Conservation (phyloP, 2,888 invertebrate genomes). For the Polymixis lichenea region DNA sequence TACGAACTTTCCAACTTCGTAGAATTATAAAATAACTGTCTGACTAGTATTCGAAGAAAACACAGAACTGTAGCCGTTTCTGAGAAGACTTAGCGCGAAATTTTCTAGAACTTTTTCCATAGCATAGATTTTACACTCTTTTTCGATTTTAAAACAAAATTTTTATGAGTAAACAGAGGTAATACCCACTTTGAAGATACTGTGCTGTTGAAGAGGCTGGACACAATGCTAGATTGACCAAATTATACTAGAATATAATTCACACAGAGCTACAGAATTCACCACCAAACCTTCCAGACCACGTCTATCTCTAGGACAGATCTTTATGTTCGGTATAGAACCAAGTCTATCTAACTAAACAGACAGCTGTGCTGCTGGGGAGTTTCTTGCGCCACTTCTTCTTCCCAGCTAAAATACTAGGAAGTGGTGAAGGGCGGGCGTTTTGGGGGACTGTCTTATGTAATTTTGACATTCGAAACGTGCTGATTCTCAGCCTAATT, state of each 20-base stretch:
- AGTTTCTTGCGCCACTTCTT: too few species aligned
- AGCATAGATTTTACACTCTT: neutral
- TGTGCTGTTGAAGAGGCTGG: neutral
- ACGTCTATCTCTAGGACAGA: neutral
- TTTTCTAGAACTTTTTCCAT: constrained; percentile 7
- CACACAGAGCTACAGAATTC: neutral
- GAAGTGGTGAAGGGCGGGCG: too few species aligned
- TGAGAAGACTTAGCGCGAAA: neutral
- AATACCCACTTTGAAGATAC: neutral
- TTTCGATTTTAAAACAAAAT: neutral
- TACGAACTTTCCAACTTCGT: constrained; percentile 33
- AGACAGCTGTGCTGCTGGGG: too few species aligned
- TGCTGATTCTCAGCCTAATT: too few species aligned
- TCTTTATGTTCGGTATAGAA: neutral
- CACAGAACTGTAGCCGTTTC: constrained; percentile 12
- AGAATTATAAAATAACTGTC: constrained; percentile 39
- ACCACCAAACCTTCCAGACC: neutral
- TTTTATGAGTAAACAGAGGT: neutral
- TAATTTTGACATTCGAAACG: too few species aligned
- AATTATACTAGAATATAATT: neutral
- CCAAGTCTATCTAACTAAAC: too few species aligned
- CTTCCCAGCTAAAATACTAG: too few species aligned
- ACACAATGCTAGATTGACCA: neutral
- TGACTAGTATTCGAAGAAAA: constrained; percentile 11
- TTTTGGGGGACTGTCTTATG: too few species aligned